Conservation (phyloP, 2,888 invertebrate genomes). For the Acanthosepion esculentum region DNA sequence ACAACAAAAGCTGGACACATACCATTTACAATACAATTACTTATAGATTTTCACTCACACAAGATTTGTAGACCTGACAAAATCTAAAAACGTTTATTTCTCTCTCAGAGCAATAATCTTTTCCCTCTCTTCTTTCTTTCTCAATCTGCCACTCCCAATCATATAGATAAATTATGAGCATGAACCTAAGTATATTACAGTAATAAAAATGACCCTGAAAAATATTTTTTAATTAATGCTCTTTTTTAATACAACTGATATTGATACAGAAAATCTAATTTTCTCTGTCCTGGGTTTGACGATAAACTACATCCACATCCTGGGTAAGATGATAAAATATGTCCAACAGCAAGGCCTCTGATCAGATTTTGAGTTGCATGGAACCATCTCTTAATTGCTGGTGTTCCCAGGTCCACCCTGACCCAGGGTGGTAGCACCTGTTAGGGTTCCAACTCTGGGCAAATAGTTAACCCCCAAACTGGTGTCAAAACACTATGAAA, state of each 20-base stretch:
- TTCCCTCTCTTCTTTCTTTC: background rate
- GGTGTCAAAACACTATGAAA: no score
- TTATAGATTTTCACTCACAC: background rate
- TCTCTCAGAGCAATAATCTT: background rate
- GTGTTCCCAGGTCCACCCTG: no score
- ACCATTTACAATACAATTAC: background rate
- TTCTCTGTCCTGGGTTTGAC: background rate
- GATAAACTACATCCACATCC: no score
- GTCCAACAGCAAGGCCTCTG: no score
- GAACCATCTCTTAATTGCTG: no score
- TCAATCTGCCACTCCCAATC: background rate
- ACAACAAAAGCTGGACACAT: background rate
- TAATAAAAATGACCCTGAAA: background rate
- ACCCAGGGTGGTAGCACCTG: no score
- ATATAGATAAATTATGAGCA: background rate
- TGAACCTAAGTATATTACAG: background rate
- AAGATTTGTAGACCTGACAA: background rate
- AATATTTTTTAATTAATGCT: background rate
- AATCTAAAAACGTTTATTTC: background rate
- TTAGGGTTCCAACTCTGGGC: no score
- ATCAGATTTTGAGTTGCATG: no score
- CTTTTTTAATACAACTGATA: background rate
- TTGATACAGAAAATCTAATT: background rate
- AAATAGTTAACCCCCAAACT: no score
- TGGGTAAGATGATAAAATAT: no score